Evolutionary conservation across 2,797 vertebrate species (phyloP).

Genomic region (Cynopterus sphinx): DNA sequence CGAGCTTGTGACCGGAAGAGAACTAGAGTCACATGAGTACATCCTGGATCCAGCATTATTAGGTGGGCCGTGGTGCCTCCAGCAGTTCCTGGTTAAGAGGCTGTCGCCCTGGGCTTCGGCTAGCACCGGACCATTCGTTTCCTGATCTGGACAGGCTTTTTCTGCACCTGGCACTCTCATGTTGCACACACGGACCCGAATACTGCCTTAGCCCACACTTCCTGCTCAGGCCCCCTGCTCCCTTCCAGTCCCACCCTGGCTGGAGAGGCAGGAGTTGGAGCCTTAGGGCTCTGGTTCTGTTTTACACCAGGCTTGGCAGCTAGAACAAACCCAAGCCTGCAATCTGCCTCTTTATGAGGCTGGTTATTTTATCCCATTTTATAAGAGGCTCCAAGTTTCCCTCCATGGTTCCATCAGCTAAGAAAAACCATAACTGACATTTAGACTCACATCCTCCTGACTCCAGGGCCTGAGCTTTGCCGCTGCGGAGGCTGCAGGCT

Average conservation of each 20-base stretch:
- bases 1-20: slow-evolving; percentile 38
- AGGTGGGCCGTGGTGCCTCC: background rate
- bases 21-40: background rate
- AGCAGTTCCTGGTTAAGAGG: background rate
- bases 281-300: background rate
- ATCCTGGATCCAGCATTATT: background rate
- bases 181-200: background rate
- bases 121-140: background rate
- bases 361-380: background rate
- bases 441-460: background rate
- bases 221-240: background rate
- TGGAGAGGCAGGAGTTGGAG: background rate
- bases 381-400: background rate
- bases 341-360: background rate
- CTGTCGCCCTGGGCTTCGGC: background rate
- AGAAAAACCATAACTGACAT: background rate
- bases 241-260: background rate
- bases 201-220: background rate
- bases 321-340: background rate
- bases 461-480: background rate
- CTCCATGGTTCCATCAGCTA: background rate
- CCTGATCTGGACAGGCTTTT: background rate
- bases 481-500: background rate
- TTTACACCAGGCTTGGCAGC: slow-evolving; percentile 19
- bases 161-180: background rate